phyloP scores from a whole-genome alignment of 2,797 vertebrate genomes.

The Catharus ustulatus region DNA sequence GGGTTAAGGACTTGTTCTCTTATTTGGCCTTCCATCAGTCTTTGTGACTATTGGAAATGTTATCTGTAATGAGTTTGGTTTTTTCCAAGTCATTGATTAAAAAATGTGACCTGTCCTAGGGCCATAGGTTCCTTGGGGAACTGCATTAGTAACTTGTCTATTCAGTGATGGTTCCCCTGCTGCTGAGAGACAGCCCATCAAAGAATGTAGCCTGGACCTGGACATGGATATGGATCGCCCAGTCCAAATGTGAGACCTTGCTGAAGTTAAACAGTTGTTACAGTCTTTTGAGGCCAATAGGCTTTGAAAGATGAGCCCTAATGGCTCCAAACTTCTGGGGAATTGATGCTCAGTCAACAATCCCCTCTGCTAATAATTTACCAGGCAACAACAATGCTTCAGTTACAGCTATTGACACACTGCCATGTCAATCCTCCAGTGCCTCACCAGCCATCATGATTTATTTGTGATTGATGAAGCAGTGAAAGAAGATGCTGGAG shows the following conservation, averaged over 20 bases:
- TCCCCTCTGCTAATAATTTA: constrained; percentile 3
- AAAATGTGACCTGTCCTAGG: constrained; percentile 19
- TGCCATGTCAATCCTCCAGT: neutral
- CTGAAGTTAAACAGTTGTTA: neutral
- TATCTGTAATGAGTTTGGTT: neutral
- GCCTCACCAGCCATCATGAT: neutral
- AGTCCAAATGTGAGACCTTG: neutral
- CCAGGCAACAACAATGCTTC: neutral
- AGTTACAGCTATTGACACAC: constrained; percentile 12
- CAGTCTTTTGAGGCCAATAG: neutral
- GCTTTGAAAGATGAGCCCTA: neutral
- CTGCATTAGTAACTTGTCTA: neutral
- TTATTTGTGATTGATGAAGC: constrained; percentile 57
- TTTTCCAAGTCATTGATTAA: constrained; percentile 12
- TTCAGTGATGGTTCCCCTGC: neutral
- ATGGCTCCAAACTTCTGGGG: neutral
- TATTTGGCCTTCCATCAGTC: constrained; percentile 22
- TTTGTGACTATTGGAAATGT: constrained; percentile 18
- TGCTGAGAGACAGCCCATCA: neutral
- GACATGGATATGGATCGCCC: neutral
- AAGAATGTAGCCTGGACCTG: neutral
- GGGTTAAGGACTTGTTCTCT: neutral
- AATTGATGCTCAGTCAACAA: neutral
- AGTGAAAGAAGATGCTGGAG: constrained; percentile 21
- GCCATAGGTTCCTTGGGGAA: neutral